A percentile compares a stretch with the other conserved stretches of the same genome.
Conservation (phyloP, 2,113 vertebrate genomes). For the Ageneiosus marmoratus region DNA sequence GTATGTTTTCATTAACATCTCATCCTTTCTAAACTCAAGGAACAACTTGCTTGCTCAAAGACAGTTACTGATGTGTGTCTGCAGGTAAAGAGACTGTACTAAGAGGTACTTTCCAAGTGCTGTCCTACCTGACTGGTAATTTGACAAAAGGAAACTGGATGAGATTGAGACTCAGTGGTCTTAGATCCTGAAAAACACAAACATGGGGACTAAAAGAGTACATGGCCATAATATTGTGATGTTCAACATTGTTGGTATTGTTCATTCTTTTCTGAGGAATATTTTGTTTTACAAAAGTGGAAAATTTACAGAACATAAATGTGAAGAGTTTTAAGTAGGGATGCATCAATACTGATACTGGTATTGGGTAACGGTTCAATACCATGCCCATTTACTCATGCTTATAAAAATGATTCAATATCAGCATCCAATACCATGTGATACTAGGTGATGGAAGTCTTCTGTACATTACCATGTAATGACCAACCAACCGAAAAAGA, state of each 20-base stretch:
- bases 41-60: background rate
- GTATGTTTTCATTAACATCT: background rate
- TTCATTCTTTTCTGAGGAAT: background rate
- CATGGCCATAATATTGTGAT: slow-evolving; percentile 16
- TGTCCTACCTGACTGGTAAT: background rate
- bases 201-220: background rate
- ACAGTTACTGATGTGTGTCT: slow-evolving; percentile 18
- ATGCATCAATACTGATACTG: background rate
- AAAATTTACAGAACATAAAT: slow-evolving; percentile 31
- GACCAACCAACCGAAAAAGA: background rate
- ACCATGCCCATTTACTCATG: background rate
- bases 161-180: background rate
- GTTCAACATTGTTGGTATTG: background rate
- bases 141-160: background rate
- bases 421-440: background rate
- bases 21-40: background rate
- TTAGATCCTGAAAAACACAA: slow-evolving; percentile 9
- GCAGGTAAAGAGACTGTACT: slow-evolving; percentile 16
- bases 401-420: background rate
- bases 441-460: background rate
- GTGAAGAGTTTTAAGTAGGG: slow-evolving; percentile 13
- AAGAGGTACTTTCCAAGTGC: background rate
- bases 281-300: slow-evolving; percentile 31
- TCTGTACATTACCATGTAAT: background rate
- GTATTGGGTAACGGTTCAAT: background rate